Evolutionary conservation across 2,797 vertebrate genomes (phyloP).

Genomic region (Denticeps clupeoides): DNA sequence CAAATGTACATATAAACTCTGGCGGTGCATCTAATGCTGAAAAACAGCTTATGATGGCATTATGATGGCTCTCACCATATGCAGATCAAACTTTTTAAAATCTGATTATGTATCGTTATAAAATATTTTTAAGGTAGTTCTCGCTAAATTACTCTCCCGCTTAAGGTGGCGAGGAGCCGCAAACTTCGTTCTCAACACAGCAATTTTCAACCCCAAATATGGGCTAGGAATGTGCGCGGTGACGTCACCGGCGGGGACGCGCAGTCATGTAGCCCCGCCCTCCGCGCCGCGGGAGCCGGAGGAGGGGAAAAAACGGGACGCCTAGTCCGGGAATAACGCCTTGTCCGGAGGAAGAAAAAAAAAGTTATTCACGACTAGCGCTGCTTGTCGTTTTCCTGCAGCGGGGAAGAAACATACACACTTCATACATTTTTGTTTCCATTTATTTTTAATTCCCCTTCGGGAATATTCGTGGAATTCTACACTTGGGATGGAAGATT

Average conservation of each 20-base stretch:
- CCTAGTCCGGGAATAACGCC: constrained; percentile 49
- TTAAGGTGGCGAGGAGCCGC: no score
- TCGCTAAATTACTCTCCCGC: no score
- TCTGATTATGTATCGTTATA: no score
- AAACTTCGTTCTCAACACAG: no score
- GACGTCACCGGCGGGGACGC: constrained; percentile 46
- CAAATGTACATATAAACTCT: no score
- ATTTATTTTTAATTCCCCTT: background rate
- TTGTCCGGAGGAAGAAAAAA: constrained; percentile 48
- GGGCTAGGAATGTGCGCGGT: constrained; percentile 59
- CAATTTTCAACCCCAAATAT: constrained; percentile 56
- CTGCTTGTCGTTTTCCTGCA: constrained; percentile 28
- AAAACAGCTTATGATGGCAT: no score
- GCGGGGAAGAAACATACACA: background rate
- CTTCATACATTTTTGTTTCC: background rate
- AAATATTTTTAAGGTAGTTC: no score
- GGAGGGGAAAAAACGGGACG: constrained; percentile 37
- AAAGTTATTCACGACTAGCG: constrained; percentile 40
- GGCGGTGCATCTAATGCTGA: no score
- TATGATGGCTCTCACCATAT: no score
- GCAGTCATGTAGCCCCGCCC: constrained; percentile 40
- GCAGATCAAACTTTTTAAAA: no score
- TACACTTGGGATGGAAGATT: constrained; percentile 53
- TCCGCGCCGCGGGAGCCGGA: constrained; percentile 41
- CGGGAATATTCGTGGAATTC: background rate